Base-by-base conservation (phyloP, 1,140 invertebrate species). In the Drosophila malerkotliana region DNA sequence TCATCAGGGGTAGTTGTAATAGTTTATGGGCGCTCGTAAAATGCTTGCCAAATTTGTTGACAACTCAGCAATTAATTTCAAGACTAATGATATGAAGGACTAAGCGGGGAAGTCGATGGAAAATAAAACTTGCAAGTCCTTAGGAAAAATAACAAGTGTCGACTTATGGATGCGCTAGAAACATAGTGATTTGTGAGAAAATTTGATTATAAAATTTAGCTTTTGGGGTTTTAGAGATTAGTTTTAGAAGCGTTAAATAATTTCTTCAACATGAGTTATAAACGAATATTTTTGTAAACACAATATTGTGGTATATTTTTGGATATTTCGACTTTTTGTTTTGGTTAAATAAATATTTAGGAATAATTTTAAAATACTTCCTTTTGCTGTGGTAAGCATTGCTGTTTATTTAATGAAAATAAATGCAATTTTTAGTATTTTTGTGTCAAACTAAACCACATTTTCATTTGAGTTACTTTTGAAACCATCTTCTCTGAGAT, bases 11-110 rank as follows among this genome's bases (percentile, higher is more conserved):
- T 52, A 34, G 54, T 41, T 54, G 10, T 52, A 62, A 32, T 32
- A 44, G 47, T 84, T 84, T 84, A 83, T 84, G 54, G 54, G 6
- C 15, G 72, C 72, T 84, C 80, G 77, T 84, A 84, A 83, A 83
- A 72, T 55, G 48, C 64, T 72, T 61, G 67, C 69, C 60, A 72
- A 62, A 85, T 77, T 84, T 84, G 21, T 54, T 72, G 80, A 66
- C 72, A 84, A 73, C 61, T 84, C 80, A 80, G 81, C 80, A 84
- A 77, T 77, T 71, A 80, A 62, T 72, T 72, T 41, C 14, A 44
- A 58, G 51, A 72, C 59, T 51, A 51, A 49, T 69, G 54, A 24
- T 18, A 32, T 9, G 8, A 24, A 53, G 18, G 39, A 52, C 6
- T 28, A 5, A 37, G n/a, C 3, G 5, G 4, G 14, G 10, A 28